Evolutionary conservation across 2,888 invertebrate genomes (phyloP).

Genomic region (Ctena decussata): DNA sequence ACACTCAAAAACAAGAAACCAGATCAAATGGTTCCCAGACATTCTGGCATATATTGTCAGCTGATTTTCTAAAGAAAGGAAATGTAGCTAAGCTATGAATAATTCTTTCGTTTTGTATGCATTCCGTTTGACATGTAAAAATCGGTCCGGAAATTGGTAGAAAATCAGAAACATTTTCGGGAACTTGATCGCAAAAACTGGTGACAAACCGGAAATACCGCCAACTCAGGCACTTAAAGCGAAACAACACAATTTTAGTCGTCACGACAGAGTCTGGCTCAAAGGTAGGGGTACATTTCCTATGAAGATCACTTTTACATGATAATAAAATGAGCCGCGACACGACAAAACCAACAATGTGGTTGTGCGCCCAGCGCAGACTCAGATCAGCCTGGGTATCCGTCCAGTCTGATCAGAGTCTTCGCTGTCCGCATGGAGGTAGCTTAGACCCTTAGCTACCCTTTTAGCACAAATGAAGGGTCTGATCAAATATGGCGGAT

Average conservation of each 20-base stretch:
- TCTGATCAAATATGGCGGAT: too few relatives aligned
- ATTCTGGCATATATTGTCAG: background rate
- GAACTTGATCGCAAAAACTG: constrained; percentile 47
- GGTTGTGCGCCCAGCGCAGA: too few relatives aligned
- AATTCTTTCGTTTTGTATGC: constrained; percentile 43
- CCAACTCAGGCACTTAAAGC: constrained; percentile 61
- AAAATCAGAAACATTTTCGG: constrained; percentile 46
- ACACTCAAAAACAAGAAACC: background rate
- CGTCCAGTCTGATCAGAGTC: too few relatives aligned
- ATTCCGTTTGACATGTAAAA: constrained; percentile 60
- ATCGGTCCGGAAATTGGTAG: constrained; percentile 67
- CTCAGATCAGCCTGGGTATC: too few relatives aligned
- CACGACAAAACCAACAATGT: too few relatives aligned
- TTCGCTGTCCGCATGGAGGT: too few relatives aligned
- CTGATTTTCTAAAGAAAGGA: background rate
- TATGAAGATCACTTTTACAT: too few relatives aligned
- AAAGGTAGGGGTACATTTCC: too few relatives aligned
- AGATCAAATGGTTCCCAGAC: background rate
- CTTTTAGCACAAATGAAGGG: too few relatives aligned
- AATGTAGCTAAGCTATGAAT: constrained; percentile 39
- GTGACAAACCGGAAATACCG: constrained; percentile 65
- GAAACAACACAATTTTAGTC: constrained; percentile 45
- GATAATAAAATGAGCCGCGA: too few relatives aligned
- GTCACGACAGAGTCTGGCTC: too few relatives aligned
- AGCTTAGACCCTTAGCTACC: too few relatives aligned